These are phyloP conservation scores for Tympanuchus pallidicinctus DNA, from an alignment of 2,113 vertebrate species.

Conservation along the genomic window DNA sequence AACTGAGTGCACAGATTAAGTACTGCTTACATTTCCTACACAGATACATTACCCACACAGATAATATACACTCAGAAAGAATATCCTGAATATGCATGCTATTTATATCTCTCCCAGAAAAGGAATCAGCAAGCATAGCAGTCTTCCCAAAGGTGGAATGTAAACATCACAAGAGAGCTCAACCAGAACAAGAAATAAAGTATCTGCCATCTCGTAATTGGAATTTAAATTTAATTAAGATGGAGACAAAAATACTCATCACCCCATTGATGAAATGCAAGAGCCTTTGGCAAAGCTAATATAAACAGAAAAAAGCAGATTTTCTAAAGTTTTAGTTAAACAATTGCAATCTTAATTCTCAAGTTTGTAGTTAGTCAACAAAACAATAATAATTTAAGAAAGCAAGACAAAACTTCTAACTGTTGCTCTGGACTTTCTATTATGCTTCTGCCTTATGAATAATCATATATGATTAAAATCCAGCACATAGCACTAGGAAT, in stretches of 20 bases:
- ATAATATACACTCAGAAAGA: neutral
- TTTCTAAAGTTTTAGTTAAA: neutral
- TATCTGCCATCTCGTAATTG: neutral
- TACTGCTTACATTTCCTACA: neutral
- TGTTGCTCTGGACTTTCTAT: neutral
- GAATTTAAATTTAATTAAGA: constrained; percentile 49
- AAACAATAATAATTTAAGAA: neutral
- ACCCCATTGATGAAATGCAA: neutral
- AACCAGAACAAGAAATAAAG: constrained; percentile 4
- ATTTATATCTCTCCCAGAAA: constrained; percentile 1
- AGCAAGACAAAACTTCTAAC: neutral
- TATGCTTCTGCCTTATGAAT: neutral
- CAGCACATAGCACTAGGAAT: fast-evolving
- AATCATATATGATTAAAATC: neutral
- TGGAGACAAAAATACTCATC: constrained; percentile 20
- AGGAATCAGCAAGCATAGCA: neutral
- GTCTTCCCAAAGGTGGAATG: neutral
- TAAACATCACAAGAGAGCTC: neutral
- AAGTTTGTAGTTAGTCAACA: neutral
- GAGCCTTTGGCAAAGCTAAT: neutral
- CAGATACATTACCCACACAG: neutral
- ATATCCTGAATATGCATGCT: neutral
- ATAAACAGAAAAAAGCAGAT: neutral
- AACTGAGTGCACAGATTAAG: neutral
- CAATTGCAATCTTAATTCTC: neutral